phyloP scores from a whole-genome alignment of 1,140 invertebrate species.

The Augochlora pura region DNA sequence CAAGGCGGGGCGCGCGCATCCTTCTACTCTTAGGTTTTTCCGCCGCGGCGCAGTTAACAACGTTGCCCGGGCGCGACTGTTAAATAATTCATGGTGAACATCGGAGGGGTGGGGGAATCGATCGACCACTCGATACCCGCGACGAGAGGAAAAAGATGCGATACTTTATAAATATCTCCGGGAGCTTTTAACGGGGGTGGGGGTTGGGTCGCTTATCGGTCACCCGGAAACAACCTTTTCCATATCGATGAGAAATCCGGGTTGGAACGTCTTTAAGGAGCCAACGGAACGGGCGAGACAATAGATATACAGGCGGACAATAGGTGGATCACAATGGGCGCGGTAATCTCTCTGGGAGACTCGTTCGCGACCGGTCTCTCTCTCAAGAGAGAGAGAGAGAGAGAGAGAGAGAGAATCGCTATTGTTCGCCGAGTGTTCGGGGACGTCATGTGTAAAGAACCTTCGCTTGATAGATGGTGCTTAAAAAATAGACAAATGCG shows the following conservation, averaged over 20 bases:
- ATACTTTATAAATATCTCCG: constrained; percentile 39
- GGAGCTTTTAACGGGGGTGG: constrained; percentile 33
- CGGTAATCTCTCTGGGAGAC: neutral
- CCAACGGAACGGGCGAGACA: too few species aligned
- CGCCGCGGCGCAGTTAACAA: neutral
- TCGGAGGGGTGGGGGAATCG: too few species aligned
- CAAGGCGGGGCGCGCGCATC: neutral
- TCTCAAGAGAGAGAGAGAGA: too few species aligned
- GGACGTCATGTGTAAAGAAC: neutral
- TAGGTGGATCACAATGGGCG: too few species aligned
- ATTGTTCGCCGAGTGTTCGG: neutral
- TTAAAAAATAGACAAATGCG: too few species aligned
- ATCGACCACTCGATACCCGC: constrained; percentile 21
- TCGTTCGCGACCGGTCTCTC: neutral
- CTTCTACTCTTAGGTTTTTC: neutral
- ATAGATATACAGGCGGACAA: too few species aligned
- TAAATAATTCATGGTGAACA: constrained; percentile 44
- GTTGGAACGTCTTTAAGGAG: neutral
- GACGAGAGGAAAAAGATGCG: constrained; percentile 30
- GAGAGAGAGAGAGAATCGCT: constrained; percentile 11
- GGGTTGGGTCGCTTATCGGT: constrained; percentile 36
- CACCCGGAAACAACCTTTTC: constrained; percentile 14
- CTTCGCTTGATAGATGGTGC: too few species aligned
- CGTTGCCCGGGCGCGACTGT: neutral
- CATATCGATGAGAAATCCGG: constrained; percentile 22